phyloP scores from a whole-genome alignment of 2,888 invertebrate genomes.

The Drosophila maculinotata region DNA sequence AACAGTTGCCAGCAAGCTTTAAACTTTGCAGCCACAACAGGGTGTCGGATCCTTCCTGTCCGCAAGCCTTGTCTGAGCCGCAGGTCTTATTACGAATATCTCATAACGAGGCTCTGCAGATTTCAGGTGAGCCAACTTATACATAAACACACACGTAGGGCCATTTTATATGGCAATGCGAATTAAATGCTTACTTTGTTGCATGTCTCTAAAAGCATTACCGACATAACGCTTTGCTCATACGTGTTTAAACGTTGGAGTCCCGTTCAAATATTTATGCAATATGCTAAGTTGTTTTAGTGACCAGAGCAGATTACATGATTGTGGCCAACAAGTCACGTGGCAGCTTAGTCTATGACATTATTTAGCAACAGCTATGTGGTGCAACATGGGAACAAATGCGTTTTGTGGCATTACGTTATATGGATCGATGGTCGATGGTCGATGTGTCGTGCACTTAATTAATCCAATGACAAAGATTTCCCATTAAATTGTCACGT shows the following conservation, averaged over 20 bases:
- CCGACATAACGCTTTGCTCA: background rate
- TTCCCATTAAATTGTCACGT: constrained; percentile 70
- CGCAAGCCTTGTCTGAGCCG: constrained; percentile 34
- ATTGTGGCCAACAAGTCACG: constrained; percentile 41
- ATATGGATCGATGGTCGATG: constrained; percentile 46
- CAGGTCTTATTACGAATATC: constrained; percentile 66
- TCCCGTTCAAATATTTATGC: constrained; percentile 33
- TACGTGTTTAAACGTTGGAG: background rate
- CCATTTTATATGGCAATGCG: constrained; percentile 62
- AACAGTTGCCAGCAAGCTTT: constrained; percentile 70
- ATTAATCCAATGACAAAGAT: constrained; percentile 56
- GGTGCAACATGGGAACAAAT: constrained; percentile 10
- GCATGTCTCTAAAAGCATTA: constrained; percentile 24
- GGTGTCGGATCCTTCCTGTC: background rate
- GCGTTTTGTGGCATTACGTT: constrained; percentile 7
- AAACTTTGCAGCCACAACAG: constrained; percentile 55
- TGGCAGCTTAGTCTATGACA: constrained; percentile 25
- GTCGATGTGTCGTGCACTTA: constrained; percentile 55
- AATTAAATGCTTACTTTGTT: constrained; percentile 56
- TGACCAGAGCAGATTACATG: constrained; percentile 21
- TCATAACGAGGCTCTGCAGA: constrained; percentile 55
- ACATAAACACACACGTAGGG: constrained; percentile 42
- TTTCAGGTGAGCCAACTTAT: constrained; percentile 42
- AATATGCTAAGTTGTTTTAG: constrained; percentile 40
- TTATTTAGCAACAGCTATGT: constrained; percentile 16